Base-by-base conservation (phyloP, 2,797 vertebrate species). In the Dipus sagitta region DNA sequence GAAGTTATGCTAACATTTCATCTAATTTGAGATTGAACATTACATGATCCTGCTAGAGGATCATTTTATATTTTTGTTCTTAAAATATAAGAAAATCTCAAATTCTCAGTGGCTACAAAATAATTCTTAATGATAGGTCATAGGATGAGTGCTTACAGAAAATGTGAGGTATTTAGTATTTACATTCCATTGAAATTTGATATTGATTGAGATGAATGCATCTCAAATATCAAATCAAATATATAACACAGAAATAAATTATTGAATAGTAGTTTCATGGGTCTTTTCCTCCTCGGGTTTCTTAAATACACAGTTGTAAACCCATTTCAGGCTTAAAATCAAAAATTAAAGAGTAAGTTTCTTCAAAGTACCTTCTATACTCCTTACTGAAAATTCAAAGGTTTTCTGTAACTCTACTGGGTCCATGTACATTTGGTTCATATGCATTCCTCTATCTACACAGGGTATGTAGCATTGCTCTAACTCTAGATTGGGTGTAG, bases 171-270 rank as follows among this genome's bases (percentile, higher is more conserved):
- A 62, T 89, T 94, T 94, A 21, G 32, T 83, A 65, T 75, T 42
- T 74, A 30, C 67, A 88, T 60, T 42, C 84, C 34, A 87, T 64
- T 93, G 21, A 0, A 68, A 58, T 87, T 17, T 86, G 34, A 72
- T 94, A 74, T 10, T 62, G 26, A 12, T 68, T 85, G 34, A n/a
- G 52, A 81, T 77, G n/a, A 94, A 74, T 64, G 90, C 13, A 47
- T 64, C n/a, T n/a, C n/a, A n/a, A n/a, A n/a, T n/a, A n/a, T n/a
- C n/a, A n/a, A n/a, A n/a, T n/a, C n/a, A 85, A 76, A 77, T 89
- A 34, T 34, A 64, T 89, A 90, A n/a, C n/a, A 83, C 38, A 90
- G 70, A 94, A 86, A 64, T 88, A 92, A 89, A 80, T 79, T 77
- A 20, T 52, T 60, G 30, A 84, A 64, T 87, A 23, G 52, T 90